Base-by-base conservation (phyloP, 2,797 vertebrate species). In the Picus viridis region DNA sequence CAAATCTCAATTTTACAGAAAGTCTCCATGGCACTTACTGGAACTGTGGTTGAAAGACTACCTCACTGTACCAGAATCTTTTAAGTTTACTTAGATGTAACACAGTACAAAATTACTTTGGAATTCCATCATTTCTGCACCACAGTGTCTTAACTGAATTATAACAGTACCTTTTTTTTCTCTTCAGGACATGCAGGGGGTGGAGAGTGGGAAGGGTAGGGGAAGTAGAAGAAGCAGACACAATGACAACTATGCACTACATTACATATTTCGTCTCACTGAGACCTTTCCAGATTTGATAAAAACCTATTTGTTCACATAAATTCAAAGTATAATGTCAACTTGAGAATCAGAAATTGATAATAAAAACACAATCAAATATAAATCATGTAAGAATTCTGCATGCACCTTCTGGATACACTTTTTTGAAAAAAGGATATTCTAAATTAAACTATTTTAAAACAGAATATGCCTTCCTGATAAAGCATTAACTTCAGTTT, bases 121-220 rank as follows among this genome's bases (percentile, higher is more conserved):
- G 6, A 70, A 85, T 77, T 61, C 3, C 0, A 0, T 24, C 18
- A 59, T 70, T 84, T 84, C 61, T 39, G 9, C 29, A 71, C 10
- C 27, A 45, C 34, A 41, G 12, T 13, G 16, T n/a, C n/a, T 15
- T 43, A 70, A 29, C 2, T 62, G 11, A 64, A 83, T 41, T 78
- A 58, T 9, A 3, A 3, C 4, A 6, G 10, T 1, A 7, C 1
- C 12, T 61, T 26, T 9, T 23, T 23, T 22, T 49, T 49, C 20
- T 49, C 23, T 49, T 49, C 41, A 43, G 5, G 19, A 49, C 47
- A 49, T 23, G 47, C 47, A 23, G 41, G 19, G 6, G 20, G 0
- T 1, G 1, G 2, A 3, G 1, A 2, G 3, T 1, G 7, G 17
- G 1, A 51, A 6, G 26, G 9, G 26, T 4, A 15, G 18, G 19